These are phyloP conservation scores for Clupea harengus DNA, from an alignment of 2,113 vertebrate species.

Conservation along the genomic window DNA sequence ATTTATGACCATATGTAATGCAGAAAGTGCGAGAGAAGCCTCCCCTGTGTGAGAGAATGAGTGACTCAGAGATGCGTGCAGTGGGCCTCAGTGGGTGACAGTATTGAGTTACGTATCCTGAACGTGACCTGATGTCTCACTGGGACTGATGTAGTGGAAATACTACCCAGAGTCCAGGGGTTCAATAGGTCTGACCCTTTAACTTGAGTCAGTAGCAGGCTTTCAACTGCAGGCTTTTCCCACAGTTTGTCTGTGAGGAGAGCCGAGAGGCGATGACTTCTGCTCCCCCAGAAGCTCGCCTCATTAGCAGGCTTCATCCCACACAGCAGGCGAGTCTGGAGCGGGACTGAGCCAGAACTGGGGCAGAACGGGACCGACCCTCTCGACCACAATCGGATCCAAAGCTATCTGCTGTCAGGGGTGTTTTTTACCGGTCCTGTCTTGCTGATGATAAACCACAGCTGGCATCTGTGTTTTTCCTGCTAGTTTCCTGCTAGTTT, in stretches of 20 bases:
- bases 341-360: not conserved
- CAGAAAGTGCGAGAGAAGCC: not conserved
- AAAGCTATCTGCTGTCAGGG: no score
- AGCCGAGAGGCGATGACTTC: not conserved
- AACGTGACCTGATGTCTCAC: not conserved
- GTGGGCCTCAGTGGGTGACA: not conserved
- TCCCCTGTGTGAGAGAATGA: not conserved
- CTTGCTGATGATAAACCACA: not conserved
- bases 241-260: not conserved
- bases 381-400: no score
- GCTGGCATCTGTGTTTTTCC: not conserved
- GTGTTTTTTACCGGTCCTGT: not conserved
- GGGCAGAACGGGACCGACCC: not conserved
- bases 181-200: constrained; percentile 6
- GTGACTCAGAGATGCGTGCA: not conserved
- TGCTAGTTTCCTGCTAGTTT: not conserved
- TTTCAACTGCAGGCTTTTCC: not conserved
- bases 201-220: not conserved
- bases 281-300: not conserved
- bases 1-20: not conserved
- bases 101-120: not conserved
- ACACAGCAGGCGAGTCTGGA: not conserved
- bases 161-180: not conserved
- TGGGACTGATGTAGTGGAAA: not conserved
- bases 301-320: not conserved